Evolutionary conservation across 2,888 invertebrate genomes (phyloP).

Genomic region (Drosophila seclusa): DNA sequence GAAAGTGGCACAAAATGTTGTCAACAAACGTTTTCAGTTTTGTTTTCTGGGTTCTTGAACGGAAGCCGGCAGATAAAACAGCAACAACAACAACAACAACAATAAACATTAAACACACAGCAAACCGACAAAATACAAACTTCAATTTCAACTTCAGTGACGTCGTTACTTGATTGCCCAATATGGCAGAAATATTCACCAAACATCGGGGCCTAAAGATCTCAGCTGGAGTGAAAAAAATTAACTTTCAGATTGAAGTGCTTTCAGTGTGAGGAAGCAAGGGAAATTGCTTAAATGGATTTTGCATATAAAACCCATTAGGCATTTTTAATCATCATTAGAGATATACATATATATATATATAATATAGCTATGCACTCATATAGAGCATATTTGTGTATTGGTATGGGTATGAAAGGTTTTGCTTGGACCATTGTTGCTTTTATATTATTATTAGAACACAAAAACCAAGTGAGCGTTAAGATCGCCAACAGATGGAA

Average conservation of each 20-base stretch:
- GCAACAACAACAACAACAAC: constrained; percentile 29
- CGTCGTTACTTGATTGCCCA: constrained; percentile 55
- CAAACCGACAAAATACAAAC: constrained; percentile 39
- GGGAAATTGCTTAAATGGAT: constrained; percentile 56
- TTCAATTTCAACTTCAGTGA: constrained; percentile 43
- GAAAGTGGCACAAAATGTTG: constrained; percentile 75
- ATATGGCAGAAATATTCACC: constrained; percentile 60
- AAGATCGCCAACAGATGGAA: constrained; percentile 60
- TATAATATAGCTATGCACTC: background rate
- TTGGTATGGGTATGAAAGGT: constrained; percentile 20
- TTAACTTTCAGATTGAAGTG: constrained; percentile 77
- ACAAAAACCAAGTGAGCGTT: constrained; percentile 78
- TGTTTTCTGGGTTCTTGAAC: constrained; percentile 57
- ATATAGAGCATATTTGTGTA: background rate
- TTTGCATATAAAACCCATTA: constrained; percentile 76
- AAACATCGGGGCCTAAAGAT: constrained; percentile 21
- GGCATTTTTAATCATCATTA: constrained; percentile 53
- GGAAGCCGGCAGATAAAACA: constrained; percentile 66
- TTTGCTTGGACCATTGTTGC: constrained; percentile 46
- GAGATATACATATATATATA: no score
- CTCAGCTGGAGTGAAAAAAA: constrained; percentile 8
- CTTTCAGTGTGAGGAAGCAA: constrained; percentile 37
- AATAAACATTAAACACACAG: constrained; percentile 9
- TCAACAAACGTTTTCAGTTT: constrained; percentile 52
- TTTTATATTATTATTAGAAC: constrained; percentile 70